Base-by-base conservation (phyloP, 1,140 invertebrate genomes). In the Temnothorax nylanderi region DNA sequence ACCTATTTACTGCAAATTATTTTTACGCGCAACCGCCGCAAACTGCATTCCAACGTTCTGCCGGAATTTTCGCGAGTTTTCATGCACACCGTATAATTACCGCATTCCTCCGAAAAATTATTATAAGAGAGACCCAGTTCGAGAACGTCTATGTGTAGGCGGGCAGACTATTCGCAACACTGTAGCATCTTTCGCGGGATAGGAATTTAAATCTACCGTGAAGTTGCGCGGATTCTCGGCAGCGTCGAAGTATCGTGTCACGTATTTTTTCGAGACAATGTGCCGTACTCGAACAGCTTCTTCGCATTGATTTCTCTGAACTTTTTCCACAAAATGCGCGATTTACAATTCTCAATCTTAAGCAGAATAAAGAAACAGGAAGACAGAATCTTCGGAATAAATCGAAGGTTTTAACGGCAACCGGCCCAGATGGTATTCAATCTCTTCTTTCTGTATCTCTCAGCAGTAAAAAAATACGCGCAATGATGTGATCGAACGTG, bases 1-100 rank as follows among this genome's bases (percentile, higher is more conserved):
- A 37, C 51, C 44, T 86, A 47, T 86, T 86, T 72, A 41, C 54
- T 34, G 47, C 74, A 64, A 65, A 88, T 58, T 76, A 47, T 60
- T 13, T 82, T 82, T 58, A 37, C 4, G 56, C 18, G 34, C 78
- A 2, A 64, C 26, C 78, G 18, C 32, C 26, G 37, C 54, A 47
- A 84, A 47, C 21, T 21, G 44, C 21, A 16, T 69, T 47, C 41
- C n/a, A 21, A 67, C 64, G 37, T 21, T 37, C 10, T 16, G 75
- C 11, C 11, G 64, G 47, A 81, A 69, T 44, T 71, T 69, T 51
- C 34, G 11, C 21, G 77, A 71, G 21, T 69, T 81, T 81, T 71
- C 47, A 49, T 21, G 16, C 0, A 6, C 37, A 26, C 21, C 32
- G 37, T 13, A 81, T 13, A 71, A 81, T 41, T 71, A 69, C 21